Evolutionary conservation across 2,113 vertebrate species (phyloP).

Genomic region (Engystomops pustulosus): DNA sequence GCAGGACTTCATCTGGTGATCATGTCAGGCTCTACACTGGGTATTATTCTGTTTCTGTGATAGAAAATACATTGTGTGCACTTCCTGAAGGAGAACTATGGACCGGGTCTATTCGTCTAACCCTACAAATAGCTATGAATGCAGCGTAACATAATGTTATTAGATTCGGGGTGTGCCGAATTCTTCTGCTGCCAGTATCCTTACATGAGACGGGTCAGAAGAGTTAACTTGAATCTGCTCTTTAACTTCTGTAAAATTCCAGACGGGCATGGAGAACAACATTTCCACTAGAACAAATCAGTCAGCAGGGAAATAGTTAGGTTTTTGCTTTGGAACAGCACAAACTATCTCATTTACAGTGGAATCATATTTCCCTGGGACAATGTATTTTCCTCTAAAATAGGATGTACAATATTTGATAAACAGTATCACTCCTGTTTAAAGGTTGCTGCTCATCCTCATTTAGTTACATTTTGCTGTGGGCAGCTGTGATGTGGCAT

Average conservation of each 20-base stretch:
- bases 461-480: no score
- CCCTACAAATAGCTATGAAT: no score
- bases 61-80: no score
- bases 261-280: neutral
- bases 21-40: no score
- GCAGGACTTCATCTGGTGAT: no score
- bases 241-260: slow-evolving; percentile 5
- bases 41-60: no score
- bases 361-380: neutral
- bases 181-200: neutral
- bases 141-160: neutral
- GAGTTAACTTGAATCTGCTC: neutral
- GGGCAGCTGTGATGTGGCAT: no score
- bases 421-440: neutral
- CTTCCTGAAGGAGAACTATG: no score
- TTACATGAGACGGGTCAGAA: neutral
- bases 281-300: slow-evolving; percentile 34
- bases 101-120: no score
- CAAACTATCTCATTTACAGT: neutral
- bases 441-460: no score
- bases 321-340: no score
- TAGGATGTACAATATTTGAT: neutral
- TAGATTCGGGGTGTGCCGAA: neutral
- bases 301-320: neutral
- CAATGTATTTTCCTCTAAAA: neutral